These are phyloP conservation scores for Montipora cactus DNA, from an alignment of 64 coral and sea anemone genomes.

Conservation along the genomic window DNA sequence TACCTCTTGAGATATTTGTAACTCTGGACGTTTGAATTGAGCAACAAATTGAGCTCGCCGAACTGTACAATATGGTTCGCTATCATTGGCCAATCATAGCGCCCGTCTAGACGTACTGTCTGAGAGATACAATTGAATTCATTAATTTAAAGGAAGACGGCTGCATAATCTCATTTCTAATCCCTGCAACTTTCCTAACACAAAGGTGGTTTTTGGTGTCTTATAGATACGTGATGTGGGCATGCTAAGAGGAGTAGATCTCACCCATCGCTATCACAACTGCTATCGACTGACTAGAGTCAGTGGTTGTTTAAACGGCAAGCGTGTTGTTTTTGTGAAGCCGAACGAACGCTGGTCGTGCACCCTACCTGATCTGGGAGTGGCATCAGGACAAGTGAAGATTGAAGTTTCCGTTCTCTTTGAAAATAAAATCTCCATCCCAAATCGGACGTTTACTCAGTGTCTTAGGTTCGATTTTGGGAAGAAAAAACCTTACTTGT, in stretches of 20 bases:
- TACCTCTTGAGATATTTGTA: too few relatives aligned
- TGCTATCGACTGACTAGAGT: slow-evolving; percentile 49
- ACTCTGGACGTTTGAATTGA: too few relatives aligned
- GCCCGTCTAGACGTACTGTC: too few relatives aligned
- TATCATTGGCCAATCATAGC: too few relatives aligned
- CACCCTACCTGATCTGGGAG: slow-evolving; percentile 3
- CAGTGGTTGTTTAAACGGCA: neutral
- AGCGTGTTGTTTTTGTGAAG: neutral
- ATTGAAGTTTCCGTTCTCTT: slow-evolving; percentile 54
- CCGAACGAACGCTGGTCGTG: slow-evolving; percentile 2
- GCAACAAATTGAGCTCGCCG: too few relatives aligned
- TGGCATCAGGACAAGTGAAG: neutral
- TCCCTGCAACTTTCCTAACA: neutral
- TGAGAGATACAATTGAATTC: too few relatives aligned
- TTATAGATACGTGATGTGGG: slow-evolving; percentile 58
- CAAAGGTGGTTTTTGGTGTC: neutral
- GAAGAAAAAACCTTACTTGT: slow-evolving; percentile 5
- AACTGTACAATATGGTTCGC: too few relatives aligned
- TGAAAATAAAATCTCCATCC: slow-evolving; percentile 31
- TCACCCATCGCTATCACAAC: slow-evolving; percentile 66
- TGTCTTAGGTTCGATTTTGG: slow-evolving; percentile 84
- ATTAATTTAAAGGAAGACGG: neutral
- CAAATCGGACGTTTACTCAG: slow-evolving; percentile 68
- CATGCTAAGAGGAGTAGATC: slow-evolving; percentile 29
- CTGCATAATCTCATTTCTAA: neutral